Conservation (phyloP, 2,888 invertebrate species). For the Odontocolon sp. region DNA sequence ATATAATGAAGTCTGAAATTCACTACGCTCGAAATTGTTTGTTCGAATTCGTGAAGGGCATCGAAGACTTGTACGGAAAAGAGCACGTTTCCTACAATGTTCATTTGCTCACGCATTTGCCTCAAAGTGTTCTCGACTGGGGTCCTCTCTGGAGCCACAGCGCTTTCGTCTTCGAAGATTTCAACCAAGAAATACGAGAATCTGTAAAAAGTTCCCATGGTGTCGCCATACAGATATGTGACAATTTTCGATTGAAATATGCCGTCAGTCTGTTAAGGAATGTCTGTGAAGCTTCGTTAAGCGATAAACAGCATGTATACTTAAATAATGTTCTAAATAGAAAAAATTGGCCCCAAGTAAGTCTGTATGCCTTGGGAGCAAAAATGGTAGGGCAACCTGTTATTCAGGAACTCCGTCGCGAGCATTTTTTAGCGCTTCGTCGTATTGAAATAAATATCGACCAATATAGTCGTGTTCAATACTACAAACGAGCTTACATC, state of each 20-base stretch:
- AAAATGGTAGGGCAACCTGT: not conserved
- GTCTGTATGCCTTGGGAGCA: not conserved
- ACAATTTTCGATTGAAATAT: slow-evolving; percentile 5
- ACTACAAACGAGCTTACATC: slow-evolving; percentile 4
- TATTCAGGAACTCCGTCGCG: not conserved
- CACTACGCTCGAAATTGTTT: slow-evolving; percentile 20
- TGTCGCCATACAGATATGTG: slow-evolving; percentile 37
- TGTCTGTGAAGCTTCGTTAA: not conserved
- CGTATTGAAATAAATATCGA: slow-evolving; percentile 27
- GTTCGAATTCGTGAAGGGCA: slow-evolving; percentile 4
- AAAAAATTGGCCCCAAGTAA: not conserved
- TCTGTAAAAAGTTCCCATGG: slow-evolving; percentile 45
- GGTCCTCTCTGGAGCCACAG: slow-evolving; percentile 57
- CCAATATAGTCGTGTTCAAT: not conserved
- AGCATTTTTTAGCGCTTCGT: slow-evolving; percentile 27
- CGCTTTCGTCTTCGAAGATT: slow-evolving; percentile 56
- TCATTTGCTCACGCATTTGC: slow-evolving; percentile 42
- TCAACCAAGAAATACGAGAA: slow-evolving; percentile 29
- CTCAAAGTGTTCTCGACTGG: slow-evolving; percentile 43
- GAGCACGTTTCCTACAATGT: slow-evolving; percentile 43
- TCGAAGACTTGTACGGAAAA: slow-evolving; percentile 12
- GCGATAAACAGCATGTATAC: not conserved
- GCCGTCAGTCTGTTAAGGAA: not conserved
- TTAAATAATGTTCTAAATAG: not conserved
- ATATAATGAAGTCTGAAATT: slow-evolving; percentile 28